Evolutionary conservation across 2,888 invertebrate genomes (phyloP), one percentile per base, ranked within the genome.

Genomic region (Bembecia ichneumoniformis): DNA sequence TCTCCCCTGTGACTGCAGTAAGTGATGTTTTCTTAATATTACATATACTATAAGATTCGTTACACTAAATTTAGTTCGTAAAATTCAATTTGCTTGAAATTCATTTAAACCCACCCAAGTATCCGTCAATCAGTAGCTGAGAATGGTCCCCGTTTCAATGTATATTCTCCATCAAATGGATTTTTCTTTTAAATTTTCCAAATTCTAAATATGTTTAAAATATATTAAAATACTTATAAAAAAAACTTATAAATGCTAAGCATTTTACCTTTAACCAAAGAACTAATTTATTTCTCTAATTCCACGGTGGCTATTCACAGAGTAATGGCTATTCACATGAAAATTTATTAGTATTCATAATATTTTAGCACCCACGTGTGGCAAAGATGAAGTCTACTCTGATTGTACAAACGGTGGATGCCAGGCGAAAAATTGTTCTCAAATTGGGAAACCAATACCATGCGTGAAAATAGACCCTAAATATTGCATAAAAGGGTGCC

Each of bases 391-490:
- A 62, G 65, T 64, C 2, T 67, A 55, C 48, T 64, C 63, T 0
- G 49, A 58, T 1, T 73, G 72, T 43, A 60, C 55, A 11, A 64
- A 74, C 16, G 64, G 63, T 4, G 66, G 66, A n/a, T 74, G 74
- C 55, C 47, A 52, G 17, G 51, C 58, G 0, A 59, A 58, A 51
- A 68, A 65, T 46, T 74, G 74, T 53, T 60, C 66, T 0, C 63
- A 72, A 52, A 47, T 63, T 16, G 68, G 64, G 1, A 52, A 55
- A 15, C 55, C 55, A 4, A 52, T 68, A 4, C 58, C 58, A 1
- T 74, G 72, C 49, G 36, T 58, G 1, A 62, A 56, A 48, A 47
- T 64, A 0, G 45, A 58, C 14, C 52, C 60, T 0, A 54, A 58
- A 13, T 3, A 16, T 34, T 75, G 74, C 44, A 59, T 54, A 11